These are phyloP conservation scores for Sussaba pulchella DNA, from an alignment of 2,888 invertebrate species.

Conservation along the genomic window DNA sequence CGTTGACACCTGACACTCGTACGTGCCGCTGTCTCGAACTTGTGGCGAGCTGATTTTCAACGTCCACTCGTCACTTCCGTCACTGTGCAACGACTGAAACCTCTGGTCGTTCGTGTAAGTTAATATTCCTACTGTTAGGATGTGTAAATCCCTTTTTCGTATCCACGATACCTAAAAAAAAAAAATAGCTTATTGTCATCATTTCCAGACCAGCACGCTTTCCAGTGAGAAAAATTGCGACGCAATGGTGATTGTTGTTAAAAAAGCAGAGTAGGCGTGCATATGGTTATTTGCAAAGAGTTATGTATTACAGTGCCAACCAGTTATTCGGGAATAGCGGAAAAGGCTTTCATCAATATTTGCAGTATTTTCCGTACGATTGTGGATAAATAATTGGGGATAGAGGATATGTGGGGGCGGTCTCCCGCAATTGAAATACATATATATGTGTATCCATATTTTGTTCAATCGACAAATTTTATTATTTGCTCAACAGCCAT, in stretches of 20 bases:
- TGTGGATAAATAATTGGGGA: no score
- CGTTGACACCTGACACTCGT: constrained; percentile 92
- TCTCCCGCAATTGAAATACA: no score
- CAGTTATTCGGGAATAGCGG: not conserved
- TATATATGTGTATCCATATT: not conserved
- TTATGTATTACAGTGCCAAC: not conserved
- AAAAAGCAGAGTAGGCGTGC: no score
- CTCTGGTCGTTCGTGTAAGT: constrained; percentile 91
- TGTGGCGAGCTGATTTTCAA: constrained; percentile 90
- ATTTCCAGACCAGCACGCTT: no score
- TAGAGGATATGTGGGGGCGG: no score
- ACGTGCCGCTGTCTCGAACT: constrained; percentile 89
- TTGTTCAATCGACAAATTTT: not conserved
- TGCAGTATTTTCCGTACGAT: not conserved
- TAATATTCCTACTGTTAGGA: constrained; percentile 89
- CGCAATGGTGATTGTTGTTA: no score
- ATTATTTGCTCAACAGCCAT: not conserved
- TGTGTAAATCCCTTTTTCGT: constrained; percentile 92
- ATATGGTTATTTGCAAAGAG: no score
- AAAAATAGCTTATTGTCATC: constrained; percentile 2
- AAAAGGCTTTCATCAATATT: not conserved
- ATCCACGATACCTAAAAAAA: constrained; percentile 92
- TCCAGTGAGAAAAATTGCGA: no score
- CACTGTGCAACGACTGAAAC: constrained; percentile 89
- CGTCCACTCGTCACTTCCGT: constrained; percentile 91